Evolutionary conservation across 2,797 vertebrate species (phyloP).

Genomic region (Ficedula albicollis): DNA sequence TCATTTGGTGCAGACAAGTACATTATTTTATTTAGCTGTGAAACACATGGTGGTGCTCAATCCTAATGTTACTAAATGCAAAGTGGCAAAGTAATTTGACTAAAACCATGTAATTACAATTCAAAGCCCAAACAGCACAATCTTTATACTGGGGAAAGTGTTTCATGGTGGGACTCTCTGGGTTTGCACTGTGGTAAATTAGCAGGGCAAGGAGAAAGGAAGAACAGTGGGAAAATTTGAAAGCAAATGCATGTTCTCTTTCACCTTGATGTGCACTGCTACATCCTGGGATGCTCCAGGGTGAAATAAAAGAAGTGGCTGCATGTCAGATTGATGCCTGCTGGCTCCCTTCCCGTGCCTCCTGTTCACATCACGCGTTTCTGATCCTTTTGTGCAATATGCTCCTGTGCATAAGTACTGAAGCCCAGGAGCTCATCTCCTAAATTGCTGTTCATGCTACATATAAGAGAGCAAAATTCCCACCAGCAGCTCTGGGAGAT

Average conservation of each 20-base stretch:
- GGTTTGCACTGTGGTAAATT: neutral
- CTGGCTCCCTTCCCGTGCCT: constrained; percentile 3
- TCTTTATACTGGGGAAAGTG: neutral
- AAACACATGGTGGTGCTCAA: constrained; percentile 57
- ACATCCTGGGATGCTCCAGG: neutral
- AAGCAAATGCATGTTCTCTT: neutral
- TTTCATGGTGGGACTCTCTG: neutral
- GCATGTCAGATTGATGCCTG: neutral
- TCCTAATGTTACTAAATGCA: neutral
- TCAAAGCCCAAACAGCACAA: neutral
- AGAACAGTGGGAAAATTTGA: neutral
- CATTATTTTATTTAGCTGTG: neutral
- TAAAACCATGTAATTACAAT: neutral
- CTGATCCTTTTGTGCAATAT: neutral
- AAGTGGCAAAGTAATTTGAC: neutral
- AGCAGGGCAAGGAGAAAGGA: neutral
- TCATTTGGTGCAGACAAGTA: neutral
- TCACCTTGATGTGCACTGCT: neutral
- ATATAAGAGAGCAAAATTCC: neutral
- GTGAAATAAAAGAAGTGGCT: neutral
- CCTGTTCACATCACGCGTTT: neutral
- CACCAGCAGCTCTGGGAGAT: neutral
- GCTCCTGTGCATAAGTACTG: neutral
- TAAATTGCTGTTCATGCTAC: neutral
- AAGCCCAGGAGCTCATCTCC: neutral